Conservation (phyloP, 2,797 vertebrate genomes). For the Mastacembelus armatus region DNA sequence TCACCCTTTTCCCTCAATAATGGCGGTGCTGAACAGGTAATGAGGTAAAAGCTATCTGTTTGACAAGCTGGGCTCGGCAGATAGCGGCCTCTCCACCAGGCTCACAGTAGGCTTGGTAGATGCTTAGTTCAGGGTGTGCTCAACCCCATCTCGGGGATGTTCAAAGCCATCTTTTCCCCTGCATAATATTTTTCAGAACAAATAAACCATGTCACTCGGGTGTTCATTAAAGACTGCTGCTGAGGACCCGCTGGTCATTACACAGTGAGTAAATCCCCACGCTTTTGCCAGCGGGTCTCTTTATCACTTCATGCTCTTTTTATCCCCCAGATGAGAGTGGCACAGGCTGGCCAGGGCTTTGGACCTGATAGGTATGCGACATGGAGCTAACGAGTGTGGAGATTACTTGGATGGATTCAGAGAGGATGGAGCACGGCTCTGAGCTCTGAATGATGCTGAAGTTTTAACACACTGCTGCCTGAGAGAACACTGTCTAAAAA, state of each 20-base stretch:
- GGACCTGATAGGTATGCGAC: constrained; percentile 60
- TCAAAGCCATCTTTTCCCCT: constrained; percentile 53
- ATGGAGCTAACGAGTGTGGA: constrained; percentile 38
- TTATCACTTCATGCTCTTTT: constrained; percentile 65
- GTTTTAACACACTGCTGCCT: constrained; percentile 17
- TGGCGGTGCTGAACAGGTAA: constrained; percentile 71
- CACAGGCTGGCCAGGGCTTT: constrained; percentile 54
- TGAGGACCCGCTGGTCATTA: constrained; percentile 64
- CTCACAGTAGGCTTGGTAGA: constrained; percentile 39
- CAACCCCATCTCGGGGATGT: constrained; percentile 49
- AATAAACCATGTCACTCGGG: constrained; percentile 72
- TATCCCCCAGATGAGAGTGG: constrained; percentile 62
- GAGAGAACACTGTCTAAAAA: constrained; percentile 13
- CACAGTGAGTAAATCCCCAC: constrained; percentile 64
- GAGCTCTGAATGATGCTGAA: constrained; percentile 45
- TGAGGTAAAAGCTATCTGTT: constrained; percentile 79
- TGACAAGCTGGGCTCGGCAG: constrained; percentile 75
- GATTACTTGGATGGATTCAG: constrained; percentile 66
- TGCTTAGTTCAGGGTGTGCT: constrained; percentile 58
- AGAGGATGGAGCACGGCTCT: constrained; percentile 31
- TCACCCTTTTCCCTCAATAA: constrained; percentile 77
- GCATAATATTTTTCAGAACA: constrained; percentile 64
- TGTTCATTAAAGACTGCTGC: constrained; percentile 69
- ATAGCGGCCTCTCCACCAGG: constrained; percentile 65
- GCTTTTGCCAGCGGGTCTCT: constrained; percentile 58